phyloP scores from a whole-genome alignment of 2,888 invertebrate species.

The Petrolisthes manimaculis region DNA sequence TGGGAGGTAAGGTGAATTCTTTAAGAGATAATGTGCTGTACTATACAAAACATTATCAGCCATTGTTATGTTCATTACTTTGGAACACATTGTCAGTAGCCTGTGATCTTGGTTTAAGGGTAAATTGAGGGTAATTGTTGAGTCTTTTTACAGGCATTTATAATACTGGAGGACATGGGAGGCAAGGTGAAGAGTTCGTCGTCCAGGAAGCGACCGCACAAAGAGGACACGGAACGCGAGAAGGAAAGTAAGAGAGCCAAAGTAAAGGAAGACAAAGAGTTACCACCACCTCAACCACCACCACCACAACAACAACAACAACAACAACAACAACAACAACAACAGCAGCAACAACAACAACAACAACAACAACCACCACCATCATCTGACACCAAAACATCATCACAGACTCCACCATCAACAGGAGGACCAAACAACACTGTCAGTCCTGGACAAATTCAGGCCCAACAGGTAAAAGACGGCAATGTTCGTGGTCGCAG shows the following conservation, averaged over 20 bases:
- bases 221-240: slow-evolving; percentile 58
- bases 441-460: slow-evolving; percentile 56
- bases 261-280: slow-evolving; percentile 58
- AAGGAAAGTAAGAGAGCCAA: slow-evolving; percentile 56
- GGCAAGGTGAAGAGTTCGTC: slow-evolving; percentile 58
- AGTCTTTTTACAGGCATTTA: slow-evolving; percentile 55
- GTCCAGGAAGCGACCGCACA: slow-evolving; percentile 62
- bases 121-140: too few relatives aligned
- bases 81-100: too few relatives aligned
- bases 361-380: too few relatives aligned
- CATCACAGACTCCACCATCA: neutral
- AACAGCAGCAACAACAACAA: too few relatives aligned
- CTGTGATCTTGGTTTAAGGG: too few relatives aligned
- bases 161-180: slow-evolving; percentile 54
- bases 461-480: slow-evolving; percentile 58
- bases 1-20: too few relatives aligned
- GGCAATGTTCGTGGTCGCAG: too few relatives aligned
- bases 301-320: neutral
- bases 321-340: too few relatives aligned
- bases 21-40: too few relatives aligned
- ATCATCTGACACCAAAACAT: too few relatives aligned
- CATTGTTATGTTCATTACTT: too few relatives aligned
- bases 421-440: slow-evolving; percentile 41
- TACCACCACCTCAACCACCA: slow-evolving; percentile 30
- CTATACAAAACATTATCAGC: too few relatives aligned